Evolutionary conservation across 2,888 invertebrate genomes (phyloP).

Genomic region (Cetonia aurata): DNA sequence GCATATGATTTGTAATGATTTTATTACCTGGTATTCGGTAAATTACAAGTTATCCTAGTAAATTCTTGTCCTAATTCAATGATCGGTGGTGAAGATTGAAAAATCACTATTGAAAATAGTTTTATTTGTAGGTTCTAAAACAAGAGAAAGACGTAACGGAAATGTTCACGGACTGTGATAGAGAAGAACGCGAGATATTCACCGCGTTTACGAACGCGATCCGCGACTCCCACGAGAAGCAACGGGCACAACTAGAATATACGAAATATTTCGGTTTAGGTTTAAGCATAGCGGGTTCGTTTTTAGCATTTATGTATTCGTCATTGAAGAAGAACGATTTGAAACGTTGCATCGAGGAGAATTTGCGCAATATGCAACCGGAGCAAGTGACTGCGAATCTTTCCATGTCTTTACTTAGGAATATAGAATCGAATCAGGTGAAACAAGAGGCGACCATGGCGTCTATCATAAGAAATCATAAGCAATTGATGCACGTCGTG

Average conservation of each 20-base stretch:
- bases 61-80: too few relatives aligned
- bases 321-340: slow-evolving; percentile 62
- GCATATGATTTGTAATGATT: too few relatives aligned
- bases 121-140: slow-evolving; percentile 67
- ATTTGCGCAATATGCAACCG: neutral
- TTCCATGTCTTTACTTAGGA: neutral
- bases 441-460: slow-evolving; percentile 28
- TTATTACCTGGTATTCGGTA: too few relatives aligned
- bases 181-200: slow-evolving; percentile 82
- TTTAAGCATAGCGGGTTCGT: slow-evolving; percentile 62
- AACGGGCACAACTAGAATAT: slow-evolving; percentile 83
- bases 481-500: slow-evolving; percentile 40
- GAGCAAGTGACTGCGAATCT: neutral
- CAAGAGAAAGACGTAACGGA: slow-evolving; percentile 74
- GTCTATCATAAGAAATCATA: slow-evolving; percentile 45
- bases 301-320: slow-evolving; percentile 62
- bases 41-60: too few relatives aligned
- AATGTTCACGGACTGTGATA: slow-evolving; percentile 76
- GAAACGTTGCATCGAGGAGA: slow-evolving; percentile 58
- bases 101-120: too few relatives aligned
- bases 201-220: slow-evolving; percentile 80
- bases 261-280: slow-evolving; percentile 82
- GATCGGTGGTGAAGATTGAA: too few relatives aligned
- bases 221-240: slow-evolving; percentile 85
- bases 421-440: slow-evolving; percentile 19